Base-by-base conservation (phyloP, 2,888 invertebrate species). In the Drosophila flavopinicola region DNA sequence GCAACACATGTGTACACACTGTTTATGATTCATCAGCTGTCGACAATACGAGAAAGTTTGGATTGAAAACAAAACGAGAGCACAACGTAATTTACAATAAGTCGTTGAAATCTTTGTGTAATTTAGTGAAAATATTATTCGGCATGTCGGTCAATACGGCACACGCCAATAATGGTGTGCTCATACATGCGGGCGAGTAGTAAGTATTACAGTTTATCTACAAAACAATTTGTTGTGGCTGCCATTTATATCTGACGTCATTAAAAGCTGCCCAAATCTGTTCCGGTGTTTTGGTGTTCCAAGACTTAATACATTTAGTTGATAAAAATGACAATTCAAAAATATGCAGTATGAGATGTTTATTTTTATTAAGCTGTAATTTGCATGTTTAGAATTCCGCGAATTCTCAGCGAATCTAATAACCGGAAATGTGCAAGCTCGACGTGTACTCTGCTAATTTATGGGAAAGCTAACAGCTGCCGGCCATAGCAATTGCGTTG, bases 171-270 rank as follows among this genome's bases (percentile, higher is more conserved):
- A 96, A 96, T 66, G 98, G 98, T 45, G 98, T 99, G 33, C 93
- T 99, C 54, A 97, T 99, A 88, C 98, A 98, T 90, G 94, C 96
- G 73, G 98, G 98, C 84, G 99, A 99, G 94, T 94, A 95, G 99
- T 99, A 94, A 95, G 95, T 94, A 57, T 3, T 33, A 11, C 38
- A 49, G 9, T 41, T 6, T 3, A 42, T 13, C 10, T 10, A 1
- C n/a, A 6, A 20, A 15, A 20, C 1, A 3, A 10, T 51, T 59
- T 72, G 49, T 37, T 42, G 15, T 39, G 38, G 32, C 17, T 15
- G 7, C 11, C 1, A 1, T 23, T 7, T 7, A 3, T 27, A 10
- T 35, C 44, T 80, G 82, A 80, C 67, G 78, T 84, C 84, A 80
- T 47, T 27, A 27, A 39, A 51, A 44, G 32, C 4, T 23, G 1